A percentile compares a stretch with the other conserved stretches of the same genome.
phyloP scores from a whole-genome alignment of 2,797 vertebrate genomes.

The Schizopygopsis pylzovi region DNA sequence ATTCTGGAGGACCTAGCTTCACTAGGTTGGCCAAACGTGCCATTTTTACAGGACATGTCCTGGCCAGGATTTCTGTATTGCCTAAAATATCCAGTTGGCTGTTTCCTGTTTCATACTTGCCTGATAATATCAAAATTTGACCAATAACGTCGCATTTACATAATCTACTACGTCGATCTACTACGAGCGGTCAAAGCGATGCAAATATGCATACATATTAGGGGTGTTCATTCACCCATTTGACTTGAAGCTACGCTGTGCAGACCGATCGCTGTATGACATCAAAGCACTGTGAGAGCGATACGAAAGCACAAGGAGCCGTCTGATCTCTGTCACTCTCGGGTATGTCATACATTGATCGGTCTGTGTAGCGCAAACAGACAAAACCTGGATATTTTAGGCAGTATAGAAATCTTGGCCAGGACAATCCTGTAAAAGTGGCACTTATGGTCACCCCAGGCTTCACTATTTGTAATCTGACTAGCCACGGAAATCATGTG shows the following conservation, averaged over 20 bases:
- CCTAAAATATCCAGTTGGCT: no score
- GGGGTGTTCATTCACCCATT: not conserved
- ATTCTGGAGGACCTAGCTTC: not conserved
- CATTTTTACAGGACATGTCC: not conserved
- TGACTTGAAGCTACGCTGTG: not conserved
- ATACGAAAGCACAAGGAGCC: not conserved
- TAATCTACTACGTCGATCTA: not conserved
- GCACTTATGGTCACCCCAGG: not conserved
- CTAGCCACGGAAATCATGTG: not conserved
- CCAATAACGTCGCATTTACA: no score
- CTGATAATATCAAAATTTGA: not conserved
- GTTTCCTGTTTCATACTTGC: not conserved
- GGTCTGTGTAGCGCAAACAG: not conserved
- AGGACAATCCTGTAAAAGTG: not conserved
- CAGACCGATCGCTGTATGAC: not conserved
- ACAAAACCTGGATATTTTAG: not conserved
- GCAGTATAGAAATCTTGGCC: not conserved
- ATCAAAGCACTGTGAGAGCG: not conserved
- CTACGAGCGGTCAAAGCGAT: not conserved
- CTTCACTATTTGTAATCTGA: constrained; percentile 10
- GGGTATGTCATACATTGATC: not conserved
- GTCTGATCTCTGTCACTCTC: not conserved
- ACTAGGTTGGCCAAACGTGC: not conserved
- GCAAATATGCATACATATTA: not conserved
- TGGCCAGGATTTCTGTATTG: not conserved